phyloP scores from a whole-genome alignment of 2,113 vertebrate species.

The Deroptyus accipitrinus region DNA sequence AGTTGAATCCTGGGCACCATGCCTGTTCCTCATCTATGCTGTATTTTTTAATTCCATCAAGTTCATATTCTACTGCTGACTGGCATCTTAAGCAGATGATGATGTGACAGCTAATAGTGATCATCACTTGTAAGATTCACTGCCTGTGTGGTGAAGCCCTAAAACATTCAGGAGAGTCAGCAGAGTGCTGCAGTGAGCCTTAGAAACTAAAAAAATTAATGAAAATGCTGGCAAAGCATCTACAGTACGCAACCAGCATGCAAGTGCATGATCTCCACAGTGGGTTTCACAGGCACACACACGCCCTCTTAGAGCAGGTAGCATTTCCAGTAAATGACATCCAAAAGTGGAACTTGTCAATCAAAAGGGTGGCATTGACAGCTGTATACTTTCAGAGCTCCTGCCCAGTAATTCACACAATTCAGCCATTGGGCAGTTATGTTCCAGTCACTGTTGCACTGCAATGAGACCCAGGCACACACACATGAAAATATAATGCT shows the following conservation, averaged over 20 bases:
- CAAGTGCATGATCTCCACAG: background rate
- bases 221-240: background rate
- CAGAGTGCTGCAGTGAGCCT: background rate
- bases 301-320: background rate
- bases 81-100: background rate
- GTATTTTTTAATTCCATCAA: background rate
- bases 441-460: background rate
- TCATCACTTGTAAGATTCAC: background rate
- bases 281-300: background rate
- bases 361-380: background rate
- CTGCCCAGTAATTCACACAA: background rate
- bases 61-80: background rate
- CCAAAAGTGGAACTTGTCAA: background rate
- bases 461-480: background rate
- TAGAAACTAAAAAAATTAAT: background rate
- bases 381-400: background rate
- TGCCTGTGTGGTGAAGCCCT: background rate
- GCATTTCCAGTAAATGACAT: background rate
- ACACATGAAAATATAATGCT: background rate
- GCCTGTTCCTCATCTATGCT: background rate
- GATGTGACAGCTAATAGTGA: background rate
- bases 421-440: background rate
- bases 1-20: background rate
- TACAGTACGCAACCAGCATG: background rate
- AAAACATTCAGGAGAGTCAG: background rate